These are phyloP conservation scores for Aleiodes testaceus DNA, from an alignment of 2,888 invertebrate species.

Conservation along the genomic window DNA sequence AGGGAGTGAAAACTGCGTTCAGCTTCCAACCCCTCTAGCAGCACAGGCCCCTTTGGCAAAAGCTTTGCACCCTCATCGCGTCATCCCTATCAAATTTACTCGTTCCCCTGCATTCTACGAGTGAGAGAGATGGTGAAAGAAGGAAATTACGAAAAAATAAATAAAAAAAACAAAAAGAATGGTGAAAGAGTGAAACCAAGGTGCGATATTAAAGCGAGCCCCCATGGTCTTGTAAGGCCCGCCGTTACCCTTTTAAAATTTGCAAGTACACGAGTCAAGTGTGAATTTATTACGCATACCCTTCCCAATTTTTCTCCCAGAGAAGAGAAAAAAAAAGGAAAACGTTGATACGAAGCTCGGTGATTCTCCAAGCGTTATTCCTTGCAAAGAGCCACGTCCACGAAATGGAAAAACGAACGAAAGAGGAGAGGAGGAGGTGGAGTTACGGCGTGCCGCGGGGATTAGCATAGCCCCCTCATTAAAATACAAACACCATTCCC, in stretches of 20 bases:
- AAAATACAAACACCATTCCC: conserved; percentile 71
- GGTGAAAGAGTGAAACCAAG: conserved; percentile 24
- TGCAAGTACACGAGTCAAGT: conserved; percentile 66
- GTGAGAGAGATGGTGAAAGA: background rate
- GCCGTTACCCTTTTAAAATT: conserved; percentile 64
- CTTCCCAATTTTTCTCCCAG: conserved; percentile 11
- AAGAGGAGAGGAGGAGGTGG: conserved; percentile 41
- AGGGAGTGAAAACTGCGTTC: conserved; percentile 38
- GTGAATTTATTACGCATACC: conserved; percentile 65
- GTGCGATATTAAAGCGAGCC: conserved; percentile 61
- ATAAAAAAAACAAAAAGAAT: conserved; percentile 7
- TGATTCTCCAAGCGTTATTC: conserved; percentile 38
- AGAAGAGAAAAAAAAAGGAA: conserved; percentile 8
- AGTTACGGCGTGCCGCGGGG: conserved; percentile 62
- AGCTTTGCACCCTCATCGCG: conserved; percentile 31
- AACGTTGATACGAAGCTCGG: conserved; percentile 17
- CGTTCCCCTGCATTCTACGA: background rate
- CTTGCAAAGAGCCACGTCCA: conserved; percentile 42
- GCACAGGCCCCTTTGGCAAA: conserved; percentile 21
- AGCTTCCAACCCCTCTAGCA: conserved; percentile 37
- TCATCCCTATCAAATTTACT: conserved; percentile 22
- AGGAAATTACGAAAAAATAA: conserved; percentile 11
- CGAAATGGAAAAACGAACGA: conserved; percentile 63
- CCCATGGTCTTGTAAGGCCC: conserved; percentile 54
- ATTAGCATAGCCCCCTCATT: conserved; percentile 72